Conservation (phyloP, 2,797 vertebrate species). For the Cottoperca gobio region DNA sequence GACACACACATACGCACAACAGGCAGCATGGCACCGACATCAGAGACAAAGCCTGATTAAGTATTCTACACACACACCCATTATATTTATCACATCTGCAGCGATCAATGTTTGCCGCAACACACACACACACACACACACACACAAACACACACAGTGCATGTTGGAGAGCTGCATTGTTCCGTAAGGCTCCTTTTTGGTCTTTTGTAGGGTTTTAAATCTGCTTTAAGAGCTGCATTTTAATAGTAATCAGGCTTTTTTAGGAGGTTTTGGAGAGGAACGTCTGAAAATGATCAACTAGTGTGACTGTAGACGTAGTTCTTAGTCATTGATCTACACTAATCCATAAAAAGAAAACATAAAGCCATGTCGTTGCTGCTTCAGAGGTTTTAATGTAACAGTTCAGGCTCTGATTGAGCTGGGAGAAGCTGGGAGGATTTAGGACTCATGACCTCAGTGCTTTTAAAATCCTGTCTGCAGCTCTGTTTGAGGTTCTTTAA, state of each 20-base stretch:
- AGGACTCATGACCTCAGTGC: slow-evolving; percentile 29
- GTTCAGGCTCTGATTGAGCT: neutral
- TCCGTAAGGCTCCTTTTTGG: neutral
- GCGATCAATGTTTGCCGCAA: slow-evolving; percentile 32
- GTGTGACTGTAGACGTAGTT: neutral
- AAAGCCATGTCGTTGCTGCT: neutral
- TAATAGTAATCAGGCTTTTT: neutral
- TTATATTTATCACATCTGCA: slow-evolving; percentile 61
- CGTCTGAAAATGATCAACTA: neutral
- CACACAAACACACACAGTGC: slow-evolving; percentile 18
- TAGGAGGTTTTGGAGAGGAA: neutral
- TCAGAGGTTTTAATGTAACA: neutral
- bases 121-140: slow-evolving; percentile 18
- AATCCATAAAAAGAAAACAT: neutral
- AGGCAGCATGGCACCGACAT: slow-evolving; percentile 18
- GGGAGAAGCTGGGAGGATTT: slow-evolving; percentile 32
- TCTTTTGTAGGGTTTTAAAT: neutral
- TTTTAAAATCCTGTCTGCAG: slow-evolving; percentile 35
- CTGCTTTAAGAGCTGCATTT: neutral
- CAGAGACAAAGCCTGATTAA: slow-evolving; percentile 55
- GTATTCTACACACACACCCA: slow-evolving; percentile 49
- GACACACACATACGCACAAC: slow-evolving; percentile 7
- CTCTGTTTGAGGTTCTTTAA: slow-evolving; percentile 44
- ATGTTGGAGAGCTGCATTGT: slow-evolving; percentile 13
- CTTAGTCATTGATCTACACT: neutral